Evolutionary conservation across 2,113 vertebrate genomes (phyloP).

Genomic region (Fregetta grallaria): DNA sequence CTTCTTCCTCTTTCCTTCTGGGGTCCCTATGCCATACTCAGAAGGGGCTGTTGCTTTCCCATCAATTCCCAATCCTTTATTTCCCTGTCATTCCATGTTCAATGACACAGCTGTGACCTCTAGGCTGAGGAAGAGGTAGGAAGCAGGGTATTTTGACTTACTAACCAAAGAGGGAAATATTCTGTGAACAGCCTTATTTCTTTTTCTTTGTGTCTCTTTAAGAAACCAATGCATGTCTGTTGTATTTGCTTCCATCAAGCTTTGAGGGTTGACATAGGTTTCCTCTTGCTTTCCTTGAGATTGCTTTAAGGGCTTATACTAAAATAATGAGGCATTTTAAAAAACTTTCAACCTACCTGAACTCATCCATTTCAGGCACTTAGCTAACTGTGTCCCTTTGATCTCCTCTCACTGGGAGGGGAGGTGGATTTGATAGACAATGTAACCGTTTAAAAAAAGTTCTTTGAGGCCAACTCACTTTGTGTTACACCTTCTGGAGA

Average conservation of each 20-base stretch:
- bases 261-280: not conserved
- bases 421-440: constrained; percentile 26
- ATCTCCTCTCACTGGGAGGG: not conserved
- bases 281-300: not conserved
- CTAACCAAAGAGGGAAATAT: not conserved
- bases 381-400: not conserved
- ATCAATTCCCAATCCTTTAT: not conserved
- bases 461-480: not conserved
- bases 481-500: not conserved
- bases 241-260: not conserved
- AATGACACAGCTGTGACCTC: not conserved
- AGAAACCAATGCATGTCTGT: not conserved
- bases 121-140: not conserved
- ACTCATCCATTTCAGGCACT: not conserved
- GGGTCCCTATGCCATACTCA: not conserved
- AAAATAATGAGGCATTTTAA: not conserved
- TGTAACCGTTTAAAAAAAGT: not conserved
- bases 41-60: not conserved
- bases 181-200: not conserved
- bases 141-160: not conserved
- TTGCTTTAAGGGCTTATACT: not conserved
- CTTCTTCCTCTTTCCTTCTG: not conserved
- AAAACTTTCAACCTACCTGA: not conserved
- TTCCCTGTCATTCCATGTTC: not conserved
- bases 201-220: not conserved